Evolutionary conservation across 2,888 invertebrate species (phyloP).

Genomic region (Hermaeophaga mercurialis): DNA sequence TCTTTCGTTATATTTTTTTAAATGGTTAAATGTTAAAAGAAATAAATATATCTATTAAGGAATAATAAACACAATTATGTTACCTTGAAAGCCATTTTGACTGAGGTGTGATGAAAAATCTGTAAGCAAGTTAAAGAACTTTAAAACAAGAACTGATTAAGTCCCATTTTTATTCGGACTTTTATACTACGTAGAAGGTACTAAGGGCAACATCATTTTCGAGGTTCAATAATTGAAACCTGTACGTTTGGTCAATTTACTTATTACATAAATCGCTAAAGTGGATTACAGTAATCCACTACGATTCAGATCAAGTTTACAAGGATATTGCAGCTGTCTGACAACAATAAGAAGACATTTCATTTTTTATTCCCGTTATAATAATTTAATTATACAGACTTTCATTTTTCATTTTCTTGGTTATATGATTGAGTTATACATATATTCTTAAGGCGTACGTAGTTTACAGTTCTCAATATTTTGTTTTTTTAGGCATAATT

Average conservation of each 20-base stretch:
- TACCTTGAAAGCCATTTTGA: slow-evolving; percentile 32
- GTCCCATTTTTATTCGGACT: not conserved
- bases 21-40: no score
- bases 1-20: no score
- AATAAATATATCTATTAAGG: no score
- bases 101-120: not conserved
- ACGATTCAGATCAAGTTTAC: slow-evolving; percentile 18
- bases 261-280: slow-evolving; percentile 4
- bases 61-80: slow-evolving; percentile 2
- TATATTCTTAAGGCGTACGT: no score
- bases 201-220: slow-evolving; percentile 27
- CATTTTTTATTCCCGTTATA: no score
- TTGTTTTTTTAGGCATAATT: no score
- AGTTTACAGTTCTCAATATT: no score
- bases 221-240: slow-evolving; percentile 11
- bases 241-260: slow-evolving; percentile 11
- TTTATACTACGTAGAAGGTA: slow-evolving; percentile 12
- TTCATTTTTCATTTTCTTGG: no score
- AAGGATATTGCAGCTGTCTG: no score
- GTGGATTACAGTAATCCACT: slow-evolving; percentile 1
- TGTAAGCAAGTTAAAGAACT: not conserved
- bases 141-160: slow-evolving; percentile 12
- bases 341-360: no score
- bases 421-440: no score
- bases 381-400: no score